These are phyloP conservation scores for Dermatemys mawii DNA, from an alignment of 2,113 vertebrate species.

Conservation along the genomic window DNA sequence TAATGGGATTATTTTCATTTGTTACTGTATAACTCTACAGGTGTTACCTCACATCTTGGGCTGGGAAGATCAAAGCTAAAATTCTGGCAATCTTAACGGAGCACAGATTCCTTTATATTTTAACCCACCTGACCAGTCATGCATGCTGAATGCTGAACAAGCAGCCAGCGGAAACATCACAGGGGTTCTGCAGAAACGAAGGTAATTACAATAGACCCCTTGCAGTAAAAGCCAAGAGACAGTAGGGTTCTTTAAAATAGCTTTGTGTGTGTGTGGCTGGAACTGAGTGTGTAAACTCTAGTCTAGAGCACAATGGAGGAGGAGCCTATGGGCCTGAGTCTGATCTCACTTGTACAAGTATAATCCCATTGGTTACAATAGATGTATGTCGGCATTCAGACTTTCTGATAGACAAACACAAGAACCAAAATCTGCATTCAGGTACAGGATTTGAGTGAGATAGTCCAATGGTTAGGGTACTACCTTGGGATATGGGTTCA, in stretches of 20 bases:
- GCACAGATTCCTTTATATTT: not conserved
- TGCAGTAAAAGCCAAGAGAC: fast-evolving
- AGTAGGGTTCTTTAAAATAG: not conserved
- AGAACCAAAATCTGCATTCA: not conserved
- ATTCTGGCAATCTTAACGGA: slow-evolving; percentile 8
- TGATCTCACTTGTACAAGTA: fast-evolving
- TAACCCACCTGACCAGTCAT: not conserved
- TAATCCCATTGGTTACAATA: not conserved
- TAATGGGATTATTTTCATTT: not conserved
- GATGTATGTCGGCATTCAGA: not conserved
- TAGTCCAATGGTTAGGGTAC: not conserved
- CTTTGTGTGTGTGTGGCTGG: not conserved
- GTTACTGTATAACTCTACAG: slow-evolving; percentile 19
- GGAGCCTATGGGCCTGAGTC: fast-evolving
- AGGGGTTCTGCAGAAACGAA: not conserved
- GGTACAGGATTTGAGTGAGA: fast-evolving
- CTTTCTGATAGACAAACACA: not conserved
- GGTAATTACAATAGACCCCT: not conserved
- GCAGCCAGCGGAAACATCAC: not conserved
- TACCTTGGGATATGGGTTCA: not conserved
- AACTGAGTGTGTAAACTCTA: not conserved
- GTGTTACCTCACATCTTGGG: slow-evolving; percentile 48
- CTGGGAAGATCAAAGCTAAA: slow-evolving; percentile 45
- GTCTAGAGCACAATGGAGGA: fast-evolving
- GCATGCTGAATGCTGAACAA: fast-evolving